These are phyloP conservation scores for Melieria omissa DNA, from an alignment of 2,888 invertebrate genomes.

Conservation along the genomic window DNA sequence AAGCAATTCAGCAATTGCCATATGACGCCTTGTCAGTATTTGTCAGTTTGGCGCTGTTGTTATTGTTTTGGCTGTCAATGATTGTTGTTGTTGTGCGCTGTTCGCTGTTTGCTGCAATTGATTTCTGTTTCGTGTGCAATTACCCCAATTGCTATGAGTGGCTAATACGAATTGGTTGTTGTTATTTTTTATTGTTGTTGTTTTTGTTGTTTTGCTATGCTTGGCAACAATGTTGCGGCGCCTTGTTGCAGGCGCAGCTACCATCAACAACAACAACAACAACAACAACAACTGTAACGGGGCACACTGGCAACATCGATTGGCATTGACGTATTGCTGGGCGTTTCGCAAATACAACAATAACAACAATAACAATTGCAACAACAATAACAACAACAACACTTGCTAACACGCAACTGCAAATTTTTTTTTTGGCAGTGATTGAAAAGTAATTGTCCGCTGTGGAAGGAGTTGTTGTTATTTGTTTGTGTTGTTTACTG, in stretches of 20 bases:
- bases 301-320: slow-evolving; percentile 18
- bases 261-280: background rate
- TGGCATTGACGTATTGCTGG: slow-evolving; percentile 49
- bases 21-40: background rate
- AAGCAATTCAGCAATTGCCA: background rate
- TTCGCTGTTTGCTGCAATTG: slow-evolving; percentile 22
- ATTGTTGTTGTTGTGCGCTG: slow-evolving; percentile 12
- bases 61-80: slow-evolving; percentile 13
- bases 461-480: slow-evolving; percentile 27
- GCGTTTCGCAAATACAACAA: slow-evolving; percentile 42
- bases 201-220: background rate
- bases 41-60: slow-evolving; percentile 7
- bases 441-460: slow-evolving; percentile 41
- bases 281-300: background rate
- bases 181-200: slow-evolving; percentile 1
- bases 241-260: background rate
- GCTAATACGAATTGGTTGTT: background rate
- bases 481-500: slow-evolving; percentile 12
- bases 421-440: slow-evolving; percentile 35
- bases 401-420: slow-evolving; percentile 26
- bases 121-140: no score
- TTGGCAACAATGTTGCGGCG: background rate
- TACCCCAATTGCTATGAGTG: no score
- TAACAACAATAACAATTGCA: slow-evolving; percentile 18
- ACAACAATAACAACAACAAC: slow-evolving; percentile 14